Percentiles rank a stretch among this genome's conserved stretches.
phyloP scores from a whole-genome alignment of 2,797 vertebrate genomes.

The Gymnocypris eckloni region DNA sequence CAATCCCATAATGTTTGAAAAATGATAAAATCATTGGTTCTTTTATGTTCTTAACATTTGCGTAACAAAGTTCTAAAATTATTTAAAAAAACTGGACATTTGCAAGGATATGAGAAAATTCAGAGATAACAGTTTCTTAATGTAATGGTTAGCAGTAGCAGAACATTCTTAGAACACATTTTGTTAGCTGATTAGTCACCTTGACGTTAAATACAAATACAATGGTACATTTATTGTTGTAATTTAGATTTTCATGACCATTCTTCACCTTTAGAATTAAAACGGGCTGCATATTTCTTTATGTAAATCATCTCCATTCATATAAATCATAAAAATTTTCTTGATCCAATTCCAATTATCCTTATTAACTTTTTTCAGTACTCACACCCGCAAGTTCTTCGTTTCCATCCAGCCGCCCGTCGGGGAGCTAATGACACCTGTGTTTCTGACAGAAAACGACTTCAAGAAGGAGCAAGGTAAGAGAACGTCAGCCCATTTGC shows the following conservation, averaged over 20 bases:
- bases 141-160: background rate
- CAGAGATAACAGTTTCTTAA: background rate
- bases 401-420: slow-evolving; percentile 96
- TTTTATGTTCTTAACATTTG: background rate
- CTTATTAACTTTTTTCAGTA: slow-evolving; percentile 74
- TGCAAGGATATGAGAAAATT: background rate
- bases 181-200: background rate
- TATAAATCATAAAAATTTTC: background rate
- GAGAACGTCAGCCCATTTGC: slow-evolving; percentile 46
- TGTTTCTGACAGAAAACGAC: slow-evolving; percentile 96
- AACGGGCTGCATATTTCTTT: background rate
- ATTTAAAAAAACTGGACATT: background rate
- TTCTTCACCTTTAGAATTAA: background rate
- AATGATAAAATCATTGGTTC: too few species aligned
- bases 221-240: background rate
- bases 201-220: background rate
- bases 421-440: slow-evolving; percentile 92
- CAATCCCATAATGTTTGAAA: too few species aligned
- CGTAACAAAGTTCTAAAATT: background rate
- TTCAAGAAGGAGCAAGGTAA: slow-evolving; percentile 98
- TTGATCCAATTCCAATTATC: background rate
- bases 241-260: background rate
- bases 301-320: background rate
- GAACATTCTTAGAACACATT: background rate
- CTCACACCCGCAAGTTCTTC: slow-evolving; percentile 92